Percentiles rank a stretch among this genome's conserved stretches.
Conservation (phyloP, 2,113 vertebrate species). For the Chionomys nivalis region DNA sequence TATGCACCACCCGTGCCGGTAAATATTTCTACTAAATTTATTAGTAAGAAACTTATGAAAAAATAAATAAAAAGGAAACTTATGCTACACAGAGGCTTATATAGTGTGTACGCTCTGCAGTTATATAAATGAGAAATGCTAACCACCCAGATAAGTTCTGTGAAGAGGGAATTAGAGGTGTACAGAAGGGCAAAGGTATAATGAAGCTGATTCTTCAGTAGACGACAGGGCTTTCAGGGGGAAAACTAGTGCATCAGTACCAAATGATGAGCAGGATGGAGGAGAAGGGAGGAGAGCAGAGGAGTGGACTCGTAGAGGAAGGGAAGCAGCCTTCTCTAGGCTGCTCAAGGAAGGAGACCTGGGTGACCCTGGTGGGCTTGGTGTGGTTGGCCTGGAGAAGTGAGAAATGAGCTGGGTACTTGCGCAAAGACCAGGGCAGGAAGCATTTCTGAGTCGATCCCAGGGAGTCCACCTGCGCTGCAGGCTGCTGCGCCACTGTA, state of each 20-base stretch:
- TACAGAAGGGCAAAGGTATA: not conserved
- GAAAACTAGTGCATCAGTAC: not conserved
- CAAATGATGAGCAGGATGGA: not conserved
- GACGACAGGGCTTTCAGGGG: not conserved
- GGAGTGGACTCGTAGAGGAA: not conserved
- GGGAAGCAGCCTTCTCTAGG: not conserved
- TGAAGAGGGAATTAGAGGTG: not conserved
- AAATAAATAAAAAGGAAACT: no score
- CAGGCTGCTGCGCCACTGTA: no score
- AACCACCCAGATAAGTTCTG: not conserved
- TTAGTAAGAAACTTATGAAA: not conserved
- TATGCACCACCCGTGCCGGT: not conserved
- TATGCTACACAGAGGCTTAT: not conserved
- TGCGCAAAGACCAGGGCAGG: not conserved
- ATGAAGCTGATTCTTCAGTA: not conserved
- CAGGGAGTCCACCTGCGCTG: rapidly evolving
- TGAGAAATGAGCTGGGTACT: not conserved
- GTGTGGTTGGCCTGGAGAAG: not conserved
- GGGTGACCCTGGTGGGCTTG: not conserved
- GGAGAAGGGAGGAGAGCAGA: not conserved
- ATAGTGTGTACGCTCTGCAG: not conserved
- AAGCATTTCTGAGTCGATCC: not conserved
- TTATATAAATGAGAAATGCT: not conserved
- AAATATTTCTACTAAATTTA: not conserved
- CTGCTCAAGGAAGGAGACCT: not conserved